These are phyloP conservation scores for Drosophila kurseongensis DNA, from an alignment of 1,140 invertebrate species.

Conservation along the genomic window DNA sequence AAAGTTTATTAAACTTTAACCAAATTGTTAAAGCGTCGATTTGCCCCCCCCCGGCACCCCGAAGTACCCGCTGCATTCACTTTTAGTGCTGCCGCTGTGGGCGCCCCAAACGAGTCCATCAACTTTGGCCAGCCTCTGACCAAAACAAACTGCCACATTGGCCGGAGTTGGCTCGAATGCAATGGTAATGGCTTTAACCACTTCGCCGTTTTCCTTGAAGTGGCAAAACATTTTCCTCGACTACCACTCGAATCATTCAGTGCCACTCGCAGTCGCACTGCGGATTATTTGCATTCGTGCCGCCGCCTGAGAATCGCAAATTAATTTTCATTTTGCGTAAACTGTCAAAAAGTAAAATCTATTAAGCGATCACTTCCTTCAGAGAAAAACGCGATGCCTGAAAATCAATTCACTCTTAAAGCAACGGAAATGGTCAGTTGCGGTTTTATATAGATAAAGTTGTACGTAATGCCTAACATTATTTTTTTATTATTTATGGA, in stretches of 20 bases:
- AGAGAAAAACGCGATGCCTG: constrained; percentile 11
- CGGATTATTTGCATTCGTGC: constrained; percentile 11
- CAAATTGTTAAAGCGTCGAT: constrained; percentile 79
- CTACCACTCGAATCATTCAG: constrained; percentile 28
- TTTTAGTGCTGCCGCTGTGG: constrained; percentile 62
- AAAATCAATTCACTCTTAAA: constrained; percentile 27
- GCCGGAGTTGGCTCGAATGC: constrained; percentile 34
- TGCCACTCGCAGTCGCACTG: constrained; percentile 15
- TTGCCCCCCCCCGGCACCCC: constrained; percentile 12
- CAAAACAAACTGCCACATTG: constrained; percentile 72
- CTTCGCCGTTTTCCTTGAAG: constrained; percentile 20
- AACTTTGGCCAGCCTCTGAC: constrained; percentile 65
- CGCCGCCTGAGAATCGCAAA: constrained; percentile 42
- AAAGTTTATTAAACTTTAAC: constrained; percentile 83
- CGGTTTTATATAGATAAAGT: not conserved
- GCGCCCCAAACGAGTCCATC: constrained; percentile 76
- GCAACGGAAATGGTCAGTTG: constrained; percentile 10
- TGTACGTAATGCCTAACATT: no score
- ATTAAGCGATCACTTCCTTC: constrained; percentile 49
- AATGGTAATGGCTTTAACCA: constrained; percentile 20
- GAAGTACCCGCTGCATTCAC: constrained; percentile 51
- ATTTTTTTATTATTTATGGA: no score
- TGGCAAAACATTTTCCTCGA: constrained; percentile 51
- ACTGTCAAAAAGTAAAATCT: constrained; percentile 57
- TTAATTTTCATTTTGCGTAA: constrained; percentile 54